Evolutionary conservation across 2,888 invertebrate species (phyloP).

Genomic region (Epistrophella euchroma): DNA sequence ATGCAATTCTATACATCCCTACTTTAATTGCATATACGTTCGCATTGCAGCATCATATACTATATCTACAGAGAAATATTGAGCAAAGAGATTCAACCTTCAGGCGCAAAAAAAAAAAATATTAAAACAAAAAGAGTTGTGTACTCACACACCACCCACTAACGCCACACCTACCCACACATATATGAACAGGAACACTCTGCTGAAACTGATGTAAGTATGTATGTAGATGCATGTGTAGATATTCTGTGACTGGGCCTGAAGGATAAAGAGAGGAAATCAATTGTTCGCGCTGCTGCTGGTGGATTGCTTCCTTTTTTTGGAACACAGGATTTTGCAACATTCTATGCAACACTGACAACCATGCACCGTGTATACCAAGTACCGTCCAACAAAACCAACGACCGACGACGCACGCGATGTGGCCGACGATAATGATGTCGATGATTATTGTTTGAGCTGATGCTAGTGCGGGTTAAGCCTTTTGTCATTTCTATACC

Average conservation of each 20-base stretch:
- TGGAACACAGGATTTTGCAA: conserved; percentile 27
- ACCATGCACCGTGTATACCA: background rate
- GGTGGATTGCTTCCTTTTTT: conserved; percentile 35
- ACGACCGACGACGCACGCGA: background rate
- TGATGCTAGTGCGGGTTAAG: conserved; percentile 33
- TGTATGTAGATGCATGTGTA: no score
- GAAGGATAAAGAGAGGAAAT: conserved; percentile 53
- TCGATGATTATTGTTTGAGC: conserved; percentile 20
- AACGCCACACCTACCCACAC: background rate
- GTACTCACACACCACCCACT: background rate
- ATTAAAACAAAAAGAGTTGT: conserved; percentile 20
- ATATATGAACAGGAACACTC: background rate
- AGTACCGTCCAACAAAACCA: no score
- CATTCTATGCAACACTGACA: conserved; percentile 15
- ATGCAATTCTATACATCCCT: background rate
- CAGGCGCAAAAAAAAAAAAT: conserved; percentile 30
- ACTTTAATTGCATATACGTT: conserved; percentile 11
- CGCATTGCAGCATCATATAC: conserved; percentile 13
- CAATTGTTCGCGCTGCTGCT: conserved; percentile 50
- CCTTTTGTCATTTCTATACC: conserved; percentile 19
- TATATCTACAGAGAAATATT: background rate
- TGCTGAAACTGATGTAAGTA: background rate
- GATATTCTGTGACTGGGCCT: no score
- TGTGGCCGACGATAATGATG: background rate
- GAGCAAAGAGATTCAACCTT: conserved; percentile 29